Evolutionary conservation across 2,888 invertebrate genomes (phyloP), one percentile per base, ranked within the genome.

Genomic region (Catonia carolina): DNA sequence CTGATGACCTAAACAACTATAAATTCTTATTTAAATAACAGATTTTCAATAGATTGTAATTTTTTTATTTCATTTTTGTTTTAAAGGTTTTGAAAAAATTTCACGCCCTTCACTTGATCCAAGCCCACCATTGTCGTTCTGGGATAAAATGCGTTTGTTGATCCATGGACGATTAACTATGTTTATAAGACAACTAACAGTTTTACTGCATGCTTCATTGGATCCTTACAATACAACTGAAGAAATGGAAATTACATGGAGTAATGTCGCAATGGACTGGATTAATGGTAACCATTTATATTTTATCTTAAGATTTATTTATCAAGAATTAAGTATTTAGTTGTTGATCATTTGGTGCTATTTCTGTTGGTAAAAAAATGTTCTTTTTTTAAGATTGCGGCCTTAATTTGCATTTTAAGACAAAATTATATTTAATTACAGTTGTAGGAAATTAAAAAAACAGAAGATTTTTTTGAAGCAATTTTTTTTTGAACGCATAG

Each of bases 221-320:
- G 96, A 99, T 76, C 99, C 99, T 0, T 99, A 98, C 73, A 99
- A 99, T 71, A 94, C 94, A 3, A 98, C 98, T 0, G 99, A 99
- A 73, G 92, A 98, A 75, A 96, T 99, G 92, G 98, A 99, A 73
- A 79, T 97, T 62, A 90, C 92, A 0, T 99, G 98, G 97, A 86
- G 84, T 36, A 85, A 92, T 66, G 83, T 96, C 2, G 86, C 89
- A 31, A 83, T 99, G 69, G 95, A 98, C 67, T 98, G 98, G 97
- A 94, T 93, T 0, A 92, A 94, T 71, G 93, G 91, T 79, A 70
- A 63, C n/a, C n/a, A n/a, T n/a, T n/a, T n/a, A n/a, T n/a, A n/a
- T n/a, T n/a, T n/a, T n/a, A 63, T 10, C 35, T 33, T 10, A 53
- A 41, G 20, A 1, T 45, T 33, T 20, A 23, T 49, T 2, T 35